Evolutionary conservation across 37 sponge, comb jelly and placozoan genomes (phyloP), one percentile per base, ranked within the genome.

Genomic region (Beroe ovata): DNA sequence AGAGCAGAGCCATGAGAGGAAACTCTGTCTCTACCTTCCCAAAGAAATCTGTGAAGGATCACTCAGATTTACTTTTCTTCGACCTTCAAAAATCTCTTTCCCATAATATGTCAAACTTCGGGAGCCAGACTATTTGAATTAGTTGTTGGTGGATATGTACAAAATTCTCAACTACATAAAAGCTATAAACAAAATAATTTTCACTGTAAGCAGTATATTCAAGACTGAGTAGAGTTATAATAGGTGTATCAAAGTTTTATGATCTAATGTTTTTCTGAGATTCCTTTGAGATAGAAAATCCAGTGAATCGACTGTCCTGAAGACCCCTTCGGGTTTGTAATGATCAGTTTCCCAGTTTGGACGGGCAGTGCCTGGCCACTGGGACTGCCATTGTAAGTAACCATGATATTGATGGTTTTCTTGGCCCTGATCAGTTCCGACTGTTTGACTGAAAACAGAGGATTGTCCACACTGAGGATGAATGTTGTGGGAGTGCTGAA

Each of bases 221-320:
- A n/a, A n/a, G n/a, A n/a, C n/a, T n/a, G n/a, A n/a, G n/a, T n/a
- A n/a, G n/a, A n/a, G n/a, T n/a, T n/a, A n/a, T n/a, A n/a, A n/a
- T n/a, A n/a, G n/a, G n/a, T n/a, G n/a, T n/a, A n/a, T n/a, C n/a
- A n/a, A n/a, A n/a, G n/a, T n/a, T n/a, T n/a, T n/a, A n/a, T n/a
- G n/a, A n/a, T n/a, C n/a, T 39, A 64, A 39, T 47, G 64, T 89
- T 63, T 62, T 4, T 64, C 59, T 8, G 64, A 90, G 28, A 93
- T 58, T 69, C 97, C 97, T 59, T 92, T 95, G 54, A 97, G 91
- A 84, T 97, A 97, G 91, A 90, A 97, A 32, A 92, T 90, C 98
- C 98, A 97, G 8, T 92, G 89, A 3, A 93, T 69, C 0, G 90
- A 61, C 42, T 64, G 47, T n/a, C 89, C 72, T 14, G 90, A 42